phyloP scores from a whole-genome alignment of 2,797 vertebrate genomes.

The Aselliscus stoliczkanus region DNA sequence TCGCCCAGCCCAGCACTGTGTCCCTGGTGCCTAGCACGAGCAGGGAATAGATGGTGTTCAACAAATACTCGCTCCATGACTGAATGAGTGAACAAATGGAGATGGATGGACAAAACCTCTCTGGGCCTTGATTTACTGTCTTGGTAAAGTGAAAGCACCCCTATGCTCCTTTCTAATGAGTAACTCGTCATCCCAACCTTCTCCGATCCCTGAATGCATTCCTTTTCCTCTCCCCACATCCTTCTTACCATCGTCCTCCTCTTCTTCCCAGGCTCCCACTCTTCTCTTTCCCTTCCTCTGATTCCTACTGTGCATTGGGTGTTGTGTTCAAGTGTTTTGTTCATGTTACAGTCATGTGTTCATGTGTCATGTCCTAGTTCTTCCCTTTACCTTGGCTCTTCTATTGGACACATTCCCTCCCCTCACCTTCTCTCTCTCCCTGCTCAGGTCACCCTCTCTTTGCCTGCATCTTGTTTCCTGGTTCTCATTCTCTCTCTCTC shows the following conservation, averaged over 20 bases:
- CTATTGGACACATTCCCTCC: background rate
- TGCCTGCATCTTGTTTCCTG: background rate
- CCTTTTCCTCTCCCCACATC: fast-evolving
- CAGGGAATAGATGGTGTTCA: background rate
- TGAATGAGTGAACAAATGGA: background rate
- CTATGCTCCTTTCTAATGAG: background rate
- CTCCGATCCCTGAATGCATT: fast-evolving
- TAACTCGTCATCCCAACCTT: background rate
- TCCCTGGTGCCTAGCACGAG: too few species aligned
- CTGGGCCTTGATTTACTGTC: background rate
- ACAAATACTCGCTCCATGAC: background rate
- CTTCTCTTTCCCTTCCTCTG: background rate
- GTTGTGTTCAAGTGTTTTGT: background rate
- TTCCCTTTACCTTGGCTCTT: background rate
- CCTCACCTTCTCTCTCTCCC: background rate
- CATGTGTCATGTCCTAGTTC: background rate
- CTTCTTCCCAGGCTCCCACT: too few species aligned
- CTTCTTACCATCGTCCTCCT: background rate
- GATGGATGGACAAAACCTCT: background rate
- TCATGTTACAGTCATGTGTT: too few species aligned
- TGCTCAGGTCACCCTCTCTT: background rate
- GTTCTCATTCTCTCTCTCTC: too few species aligned
- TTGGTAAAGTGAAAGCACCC: background rate
- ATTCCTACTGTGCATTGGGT: fast-evolving
- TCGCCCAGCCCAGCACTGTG: background rate